Percentiles rank a stretch among this genome's conserved stretches.
These are phyloP conservation scores for Drosophila barbarae DNA, from an alignment of 2,888 invertebrate species.

Conservation along the genomic window DNA sequence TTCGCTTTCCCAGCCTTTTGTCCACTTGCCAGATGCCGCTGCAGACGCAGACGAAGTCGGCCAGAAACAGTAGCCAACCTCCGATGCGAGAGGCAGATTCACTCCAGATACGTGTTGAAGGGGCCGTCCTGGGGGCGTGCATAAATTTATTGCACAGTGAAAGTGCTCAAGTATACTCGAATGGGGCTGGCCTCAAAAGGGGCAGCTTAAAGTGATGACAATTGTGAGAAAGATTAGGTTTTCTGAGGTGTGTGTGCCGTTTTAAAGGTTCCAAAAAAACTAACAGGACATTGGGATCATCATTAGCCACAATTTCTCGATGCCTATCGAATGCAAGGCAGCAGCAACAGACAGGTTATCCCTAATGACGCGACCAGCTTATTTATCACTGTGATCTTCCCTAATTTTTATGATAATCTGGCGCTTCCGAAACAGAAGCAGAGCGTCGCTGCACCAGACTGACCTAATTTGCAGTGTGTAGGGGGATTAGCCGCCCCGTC, in stretches of 20 bases:
- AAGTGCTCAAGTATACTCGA: constrained; percentile 22
- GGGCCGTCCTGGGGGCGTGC: constrained; percentile 47
- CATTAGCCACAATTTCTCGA: constrained; percentile 43
- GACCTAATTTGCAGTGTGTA: constrained; percentile 62
- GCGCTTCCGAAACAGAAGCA: constrained; percentile 59
- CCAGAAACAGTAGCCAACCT: constrained; percentile 54
- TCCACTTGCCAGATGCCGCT: constrained; percentile 56
- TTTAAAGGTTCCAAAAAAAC: neutral
- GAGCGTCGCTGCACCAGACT: constrained; percentile 34
- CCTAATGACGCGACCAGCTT: constrained; percentile 51
- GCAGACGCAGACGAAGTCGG: constrained; percentile 22
- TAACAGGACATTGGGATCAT: neutral
- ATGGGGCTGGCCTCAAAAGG: constrained; percentile 15
- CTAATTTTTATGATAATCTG: constrained; percentile 68
- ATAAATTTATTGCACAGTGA: constrained; percentile 50
- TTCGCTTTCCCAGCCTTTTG: constrained; percentile 35
- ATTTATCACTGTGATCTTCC: constrained; percentile 51
- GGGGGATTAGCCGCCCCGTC: constrained; percentile 54
- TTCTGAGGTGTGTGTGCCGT: neutral
- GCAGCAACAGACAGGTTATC: constrained; percentile 16
- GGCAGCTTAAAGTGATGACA: constrained; percentile 10
- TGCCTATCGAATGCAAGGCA: constrained; percentile 40
- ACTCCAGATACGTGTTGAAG: constrained; percentile 41
- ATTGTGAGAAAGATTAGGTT: constrained; percentile 15
- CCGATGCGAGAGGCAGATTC: constrained; percentile 31